Base-by-base conservation (phyloP, 2,113 vertebrate species). In the Copsychus sechellarum region DNA sequence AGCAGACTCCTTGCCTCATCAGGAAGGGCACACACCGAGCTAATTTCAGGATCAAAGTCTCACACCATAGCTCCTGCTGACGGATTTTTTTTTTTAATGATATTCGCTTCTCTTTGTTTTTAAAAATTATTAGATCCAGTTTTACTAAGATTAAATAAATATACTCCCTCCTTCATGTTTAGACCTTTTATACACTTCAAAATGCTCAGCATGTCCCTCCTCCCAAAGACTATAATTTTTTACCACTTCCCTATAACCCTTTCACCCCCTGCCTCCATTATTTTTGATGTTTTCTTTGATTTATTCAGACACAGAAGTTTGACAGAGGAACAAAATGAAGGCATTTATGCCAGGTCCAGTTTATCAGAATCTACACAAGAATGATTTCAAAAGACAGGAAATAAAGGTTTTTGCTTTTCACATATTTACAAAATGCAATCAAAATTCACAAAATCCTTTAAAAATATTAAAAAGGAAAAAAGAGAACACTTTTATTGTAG, bases 1-100 rank as follows among this genome's bases (percentile, higher is more conserved):
- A 88, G 70, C 79, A 93, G 85, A 60, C 51, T 88, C 69, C 81
- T 90, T 1, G 3, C 48, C 66, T 79, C 79, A 56, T 33, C 76
- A 79, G 61, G 70, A 90, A 88, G 61, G 74, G 93, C 74, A 92
- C 33, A 76, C 28, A 57, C 21, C 3, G 3, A 90, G 66, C 62
- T 93, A 86, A 93, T 90, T 93, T 90, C 88, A 86, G 79, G 79
- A 95, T 93, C 93, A 92, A 95, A 96, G 86, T 70, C 80, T 57
- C 84, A 88, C 36, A 48, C n/a, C 23, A 58, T 0, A 86, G 67
- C 76, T 93, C 72, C 60, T 57, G 67, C 45, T 93, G 91, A 61
- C 28, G 43, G 23, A 21, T 64, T 1, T 23, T 71, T 89, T 43
- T 57, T 70, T 7, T 29, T 36, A 43, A 82, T 86, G 9, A 88